A percentile compares a stretch with the other conserved stretches of the same genome.
Evolutionary conservation across 1,140 invertebrate species (phyloP).

Genomic region (Anthonomus grandis): DNA sequence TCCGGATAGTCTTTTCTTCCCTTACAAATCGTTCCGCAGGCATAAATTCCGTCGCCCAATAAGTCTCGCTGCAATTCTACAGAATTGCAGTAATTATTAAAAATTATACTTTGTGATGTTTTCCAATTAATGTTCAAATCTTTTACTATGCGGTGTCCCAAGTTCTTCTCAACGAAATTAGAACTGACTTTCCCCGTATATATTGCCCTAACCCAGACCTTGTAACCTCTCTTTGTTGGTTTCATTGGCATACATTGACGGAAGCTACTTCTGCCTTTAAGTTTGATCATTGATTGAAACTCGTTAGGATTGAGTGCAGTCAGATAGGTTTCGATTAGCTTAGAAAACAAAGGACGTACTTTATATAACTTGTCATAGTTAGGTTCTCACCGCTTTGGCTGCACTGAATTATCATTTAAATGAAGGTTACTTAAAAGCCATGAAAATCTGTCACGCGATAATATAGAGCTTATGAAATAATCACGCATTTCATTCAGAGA

Average conservation of each 20-base stretch:
- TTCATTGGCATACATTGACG: not conserved
- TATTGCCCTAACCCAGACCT: not conserved
- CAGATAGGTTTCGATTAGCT: not conserved
- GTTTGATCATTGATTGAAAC: not conserved
- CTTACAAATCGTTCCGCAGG: not conserved
- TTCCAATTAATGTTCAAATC: not conserved
- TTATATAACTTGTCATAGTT: not conserved
- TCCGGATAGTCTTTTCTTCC: not conserved
- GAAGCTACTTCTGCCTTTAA: not conserved
- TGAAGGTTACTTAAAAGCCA: not conserved
- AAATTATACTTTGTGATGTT: not conserved
- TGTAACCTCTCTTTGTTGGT: not conserved
- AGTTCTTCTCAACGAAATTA: not conserved
- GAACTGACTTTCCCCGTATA: not conserved
- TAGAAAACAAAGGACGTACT: not conserved
- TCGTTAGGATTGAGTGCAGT: not conserved
- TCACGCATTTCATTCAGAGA: not conserved
- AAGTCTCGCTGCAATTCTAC: not conserved
- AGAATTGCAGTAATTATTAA: not conserved
- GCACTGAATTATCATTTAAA: not conserved
- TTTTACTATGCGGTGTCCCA: not conserved
- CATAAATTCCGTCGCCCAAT: not conserved
- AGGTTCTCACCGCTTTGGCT: not conserved
- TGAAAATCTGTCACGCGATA: not conserved
- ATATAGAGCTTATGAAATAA: not conserved